Evolutionary conservation across 2,113 vertebrate genomes (phyloP).

Genomic region (Steatornis caripensis): DNA sequence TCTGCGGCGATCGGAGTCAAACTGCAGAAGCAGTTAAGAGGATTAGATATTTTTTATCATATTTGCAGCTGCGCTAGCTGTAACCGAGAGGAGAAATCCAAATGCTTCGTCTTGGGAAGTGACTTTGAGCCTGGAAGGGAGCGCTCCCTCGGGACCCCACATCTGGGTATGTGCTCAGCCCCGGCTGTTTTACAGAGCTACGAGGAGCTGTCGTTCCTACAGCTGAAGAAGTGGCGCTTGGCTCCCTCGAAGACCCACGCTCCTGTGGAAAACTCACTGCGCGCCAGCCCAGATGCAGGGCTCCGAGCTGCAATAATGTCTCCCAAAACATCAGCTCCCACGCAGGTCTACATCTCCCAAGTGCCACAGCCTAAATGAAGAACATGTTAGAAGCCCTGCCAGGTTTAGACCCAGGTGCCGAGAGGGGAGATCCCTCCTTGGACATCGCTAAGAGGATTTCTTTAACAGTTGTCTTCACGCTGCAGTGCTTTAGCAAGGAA

Average conservation of each 20-base stretch:
- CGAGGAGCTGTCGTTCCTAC: rapidly evolving
- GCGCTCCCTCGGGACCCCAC: rapidly evolving
- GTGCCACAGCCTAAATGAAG: neutral
- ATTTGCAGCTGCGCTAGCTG: slow-evolving; percentile 29
- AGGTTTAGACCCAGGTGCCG: neutral
- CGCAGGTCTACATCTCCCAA: rapidly evolving
- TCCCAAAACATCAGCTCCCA: neutral
- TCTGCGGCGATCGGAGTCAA: neutral
- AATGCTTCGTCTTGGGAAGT: neutral
- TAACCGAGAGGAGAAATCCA: neutral
- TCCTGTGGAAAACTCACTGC: neutral
- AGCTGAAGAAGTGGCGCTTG: neutral
- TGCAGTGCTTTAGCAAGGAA: neutral
- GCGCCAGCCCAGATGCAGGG: neutral
- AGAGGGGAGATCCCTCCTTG: neutral
- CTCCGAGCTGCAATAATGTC: neutral
- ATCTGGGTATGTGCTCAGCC: neutral
- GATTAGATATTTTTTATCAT: slow-evolving; percentile 45
- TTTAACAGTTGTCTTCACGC: neutral
- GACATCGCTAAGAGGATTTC: neutral
- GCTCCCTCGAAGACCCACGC: neutral
- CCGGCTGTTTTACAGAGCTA: neutral
- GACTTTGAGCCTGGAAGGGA: neutral
- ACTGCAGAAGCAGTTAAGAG: slow-evolving; percentile 50
- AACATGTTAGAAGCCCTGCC: neutral